Evolutionary conservation across 2,113 vertebrate species (phyloP), one percentile per base, ranked within the genome.

Genomic region (Cheirogaleus medius): DNA sequence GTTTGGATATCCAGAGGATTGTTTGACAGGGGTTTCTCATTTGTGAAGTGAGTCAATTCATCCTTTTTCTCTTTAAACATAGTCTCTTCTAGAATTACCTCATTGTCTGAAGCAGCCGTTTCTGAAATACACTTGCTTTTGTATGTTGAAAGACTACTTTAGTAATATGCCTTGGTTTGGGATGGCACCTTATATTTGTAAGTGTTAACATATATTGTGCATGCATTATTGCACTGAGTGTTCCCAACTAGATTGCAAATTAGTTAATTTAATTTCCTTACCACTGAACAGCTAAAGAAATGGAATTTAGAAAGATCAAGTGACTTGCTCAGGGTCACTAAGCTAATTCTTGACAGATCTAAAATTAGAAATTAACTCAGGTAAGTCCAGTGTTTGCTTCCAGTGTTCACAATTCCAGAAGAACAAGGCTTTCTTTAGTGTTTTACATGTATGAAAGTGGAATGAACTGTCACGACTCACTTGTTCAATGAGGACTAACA

Each of bases 251-350:
- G 21, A 37, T 9, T 78, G 9, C 6, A 94, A 54, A 54, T 94
- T 44, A 96, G 80, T 74, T 83, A 78, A 69, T 85, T 92, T 25
- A 66, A 74, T 54, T 97, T 78, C 42, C 39, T 90, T 91, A 60
- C 18, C 68, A 68, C 2, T 85, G 44, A 87, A 71, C 27, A 66
- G 44, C 60, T 80, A 87, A 76, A 49, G 39, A 68, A 78, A 69
- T 42, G 42, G 17, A 47, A 69, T 56, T 92, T 37, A 39, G 68
- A 58, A 87, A 87, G 49, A 69, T 58, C 29, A 81, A 82, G 32
- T 27, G 17, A 90, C 56, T 94, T 52, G 17, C 18, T 92, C 58
- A 87, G 64, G 23, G 44, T 87, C 15, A 80, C 63, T 56, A 82
- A 91, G 20, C n/a, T 85, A 86, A 64, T 63, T 52, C 73, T 93